Conservation (phyloP, 2,113 vertebrate genomes). For the Raja brachyura region DNA sequence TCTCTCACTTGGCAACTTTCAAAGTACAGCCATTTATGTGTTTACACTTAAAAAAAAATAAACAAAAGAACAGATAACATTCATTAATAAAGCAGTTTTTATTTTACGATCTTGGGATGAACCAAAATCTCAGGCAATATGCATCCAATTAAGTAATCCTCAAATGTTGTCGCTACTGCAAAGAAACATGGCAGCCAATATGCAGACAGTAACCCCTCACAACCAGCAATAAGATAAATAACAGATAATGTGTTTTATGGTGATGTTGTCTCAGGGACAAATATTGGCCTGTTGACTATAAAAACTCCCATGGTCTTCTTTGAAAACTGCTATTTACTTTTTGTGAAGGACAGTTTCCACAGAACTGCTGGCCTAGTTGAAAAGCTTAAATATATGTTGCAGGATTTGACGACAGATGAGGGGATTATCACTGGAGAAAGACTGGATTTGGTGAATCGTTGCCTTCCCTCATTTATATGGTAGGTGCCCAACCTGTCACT, state of each 20-base stretch:
- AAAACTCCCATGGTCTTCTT: neutral
- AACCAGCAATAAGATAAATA: neutral
- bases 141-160: neutral
- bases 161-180: neutral
- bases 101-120: neutral
- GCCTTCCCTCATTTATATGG: too few species aligned
- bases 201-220: neutral
- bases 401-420: neutral
- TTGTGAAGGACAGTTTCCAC: neutral
- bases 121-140: neutral
- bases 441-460: neutral
- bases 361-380: neutral
- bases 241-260: neutral
- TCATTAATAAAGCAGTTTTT: neutral
- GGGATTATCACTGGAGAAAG: too few species aligned
- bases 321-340: neutral
- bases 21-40: neutral
- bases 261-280: neutral
- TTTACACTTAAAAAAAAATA: neutral
- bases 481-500: neutral
- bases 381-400: neutral
- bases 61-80: neutral
- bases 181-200: neutral
- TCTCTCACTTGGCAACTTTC: neutral
- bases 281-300: neutral